Conservation (phyloP, 1,140 invertebrate species). For the Bombyx mandarina region DNA sequence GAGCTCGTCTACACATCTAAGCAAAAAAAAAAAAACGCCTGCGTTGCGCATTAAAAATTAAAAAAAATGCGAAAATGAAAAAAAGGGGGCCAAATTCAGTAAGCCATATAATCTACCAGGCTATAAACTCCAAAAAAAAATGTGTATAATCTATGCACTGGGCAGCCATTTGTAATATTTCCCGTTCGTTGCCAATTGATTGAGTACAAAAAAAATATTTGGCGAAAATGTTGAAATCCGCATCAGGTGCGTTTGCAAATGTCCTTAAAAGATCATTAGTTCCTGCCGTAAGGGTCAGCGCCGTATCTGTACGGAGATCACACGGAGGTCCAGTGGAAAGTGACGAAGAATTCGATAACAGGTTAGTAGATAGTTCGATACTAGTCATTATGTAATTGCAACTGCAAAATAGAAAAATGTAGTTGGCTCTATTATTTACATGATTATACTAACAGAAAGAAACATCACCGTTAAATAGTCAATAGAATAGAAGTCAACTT, state of each 20-base stretch:
- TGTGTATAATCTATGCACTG: constrained; percentile 34
- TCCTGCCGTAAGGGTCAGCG: constrained; percentile 44
- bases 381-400: constrained; percentile 65
- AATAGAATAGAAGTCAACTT: too few species aligned
- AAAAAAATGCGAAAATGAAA: neutral
- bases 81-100: too few species aligned
- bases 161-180: constrained; percentile 63
- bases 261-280: constrained; percentile 50
- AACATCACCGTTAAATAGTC: too few species aligned
- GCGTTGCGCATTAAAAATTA: neutral
- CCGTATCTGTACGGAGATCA: constrained; percentile 32
- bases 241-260: constrained; percentile 47
- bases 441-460: too few species aligned
- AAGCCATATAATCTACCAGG: neutral
- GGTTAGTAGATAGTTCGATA: constrained; percentile 37
- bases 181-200: constrained; percentile 6
- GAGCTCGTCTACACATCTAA: too few species aligned
- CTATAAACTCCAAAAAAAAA: neutral
- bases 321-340: constrained; percentile 53
- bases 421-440: too few species aligned
- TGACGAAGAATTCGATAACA: constrained; percentile 60
- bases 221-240: constrained; percentile 61
- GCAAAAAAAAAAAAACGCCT: too few species aligned
- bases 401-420: constrained; percentile 12
- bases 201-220: constrained; percentile 35